Base-by-base conservation (phyloP, 2,888 invertebrate genomes). In the Heliconius ethilla region DNA sequence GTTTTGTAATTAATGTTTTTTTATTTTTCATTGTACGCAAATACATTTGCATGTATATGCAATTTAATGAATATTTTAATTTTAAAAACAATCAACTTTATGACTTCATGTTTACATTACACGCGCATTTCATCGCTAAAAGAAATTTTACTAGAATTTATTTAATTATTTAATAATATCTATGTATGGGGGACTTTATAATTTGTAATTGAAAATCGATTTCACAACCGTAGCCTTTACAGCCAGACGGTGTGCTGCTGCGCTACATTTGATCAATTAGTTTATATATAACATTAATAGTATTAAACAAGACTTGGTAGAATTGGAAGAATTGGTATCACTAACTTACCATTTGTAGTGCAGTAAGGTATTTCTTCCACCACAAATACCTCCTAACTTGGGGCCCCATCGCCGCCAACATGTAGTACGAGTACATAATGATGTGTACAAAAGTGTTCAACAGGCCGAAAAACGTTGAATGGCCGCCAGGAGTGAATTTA, bases 401-500 rank as follows among this genome's bases (percentile, higher is more conserved):
- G 11, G 98, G 98, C 79, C 99, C 99, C 93, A 98, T 95, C 55
- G 99, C 99, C 73, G 98, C 96, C 87, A 99, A 92, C 95, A 99
- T 95, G 89, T 98, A 98, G 94, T 99, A 99, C 9, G 96, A 95
- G 93, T 99, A 99, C 99, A 99, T 99, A 83, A 99, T 95, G 86
- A 99, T 97, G 93, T 99, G 99, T n/a, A 99, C 98, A 91, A 98
- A 98, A 1, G 98, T 98, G 92, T 99, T 99, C 87, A 99, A 95
- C 84, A 98, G 95, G 3, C 98, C 98, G 91, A 99, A 99, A 96
- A 99, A 99, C 9, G 99, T 98, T 85, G 98, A 98, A 91, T 99
- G 99, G 55, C 99, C 99, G 89, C 99, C 98, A 95, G 98, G 98
- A 40, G 98, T 98, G 95, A 98, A 99, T 94, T 98, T 98, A 76